phyloP scores from a whole-genome alignment of 2,113 vertebrate genomes.

The Vulpes lagopus region DNA sequence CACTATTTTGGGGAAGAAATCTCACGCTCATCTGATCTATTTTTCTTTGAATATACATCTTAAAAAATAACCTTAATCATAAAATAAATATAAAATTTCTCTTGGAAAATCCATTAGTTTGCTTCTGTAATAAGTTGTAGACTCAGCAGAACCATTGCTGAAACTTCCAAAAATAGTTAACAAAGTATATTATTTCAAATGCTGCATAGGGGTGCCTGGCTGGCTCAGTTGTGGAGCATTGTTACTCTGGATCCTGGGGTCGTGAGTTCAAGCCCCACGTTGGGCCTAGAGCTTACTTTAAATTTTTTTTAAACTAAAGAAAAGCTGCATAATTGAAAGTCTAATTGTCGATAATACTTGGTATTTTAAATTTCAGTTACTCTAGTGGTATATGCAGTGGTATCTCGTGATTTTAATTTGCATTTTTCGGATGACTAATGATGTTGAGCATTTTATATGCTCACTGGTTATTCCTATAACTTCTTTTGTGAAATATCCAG shows the following conservation, averaged over 20 bases:
- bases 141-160: conserved; percentile 12
- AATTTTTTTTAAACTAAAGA: background rate
- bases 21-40: background rate
- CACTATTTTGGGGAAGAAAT: conserved; percentile 15
- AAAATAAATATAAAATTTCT: background rate
- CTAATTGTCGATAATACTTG: background rate
- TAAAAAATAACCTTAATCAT: conserved; percentile 49
- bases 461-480: background rate
- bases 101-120: conserved; percentile 46
- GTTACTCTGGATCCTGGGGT: background rate
- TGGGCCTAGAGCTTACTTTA: background rate
- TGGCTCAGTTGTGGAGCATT: background rate
- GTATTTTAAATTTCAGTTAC: conserved; percentile 18
- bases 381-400: background rate
- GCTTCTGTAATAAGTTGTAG: conserved; percentile 46
- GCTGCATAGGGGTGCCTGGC: background rate
- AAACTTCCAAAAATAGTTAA: conserved; percentile 29
- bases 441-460: background rate
- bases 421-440: background rate
- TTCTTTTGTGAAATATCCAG: background rate
- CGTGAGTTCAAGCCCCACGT: background rate
- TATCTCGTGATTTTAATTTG: background rate
- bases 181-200: background rate
- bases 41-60: background rate
- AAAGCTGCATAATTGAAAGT: background rate